phyloP scores from a whole-genome alignment of 2,113 vertebrate genomes.

The Proterorhinus semilunaris region DNA sequence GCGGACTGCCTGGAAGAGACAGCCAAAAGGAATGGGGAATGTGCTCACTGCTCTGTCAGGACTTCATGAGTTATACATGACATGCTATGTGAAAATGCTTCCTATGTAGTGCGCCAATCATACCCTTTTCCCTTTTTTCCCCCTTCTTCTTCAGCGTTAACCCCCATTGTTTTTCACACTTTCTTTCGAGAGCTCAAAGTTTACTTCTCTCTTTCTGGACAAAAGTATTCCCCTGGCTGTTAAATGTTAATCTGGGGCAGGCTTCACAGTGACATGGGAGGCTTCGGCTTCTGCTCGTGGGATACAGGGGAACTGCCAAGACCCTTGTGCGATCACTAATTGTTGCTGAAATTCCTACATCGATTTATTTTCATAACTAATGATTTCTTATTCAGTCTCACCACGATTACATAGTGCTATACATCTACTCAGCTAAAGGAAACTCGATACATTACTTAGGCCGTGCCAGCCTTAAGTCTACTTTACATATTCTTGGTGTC shows the following conservation, averaged over 20 bases:
- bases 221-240: constrained; percentile 70
- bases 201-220: constrained; percentile 63
- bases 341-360: constrained; percentile 43
- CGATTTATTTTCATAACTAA: constrained; percentile 33
- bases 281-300: constrained; percentile 38
- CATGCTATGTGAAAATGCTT: constrained; percentile 73
- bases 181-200: constrained; percentile 67
- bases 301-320: constrained; percentile 17
- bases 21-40: constrained; percentile 73
- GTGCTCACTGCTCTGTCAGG: constrained; percentile 65
- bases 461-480: constrained; percentile 62
- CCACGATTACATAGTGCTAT: constrained; percentile 68
- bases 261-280: constrained; percentile 37
- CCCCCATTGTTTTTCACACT: constrained; percentile 29
- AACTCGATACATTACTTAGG: constrained; percentile 72
- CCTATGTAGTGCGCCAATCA: constrained; percentile 66
- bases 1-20: constrained; percentile 61
- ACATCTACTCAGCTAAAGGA: constrained; percentile 64
- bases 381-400: constrained; percentile 65
- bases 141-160: not conserved
- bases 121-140: constrained; percentile 37
- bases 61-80: constrained; percentile 78
- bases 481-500: constrained; percentile 51
- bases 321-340: constrained; percentile 40
- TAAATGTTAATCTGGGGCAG: constrained; percentile 71